A percentile compares a stretch with the other conserved stretches of the same genome.
Evolutionary conservation across 2,797 vertebrate genomes (phyloP).

Genomic region (Xenops minutus): DNA sequence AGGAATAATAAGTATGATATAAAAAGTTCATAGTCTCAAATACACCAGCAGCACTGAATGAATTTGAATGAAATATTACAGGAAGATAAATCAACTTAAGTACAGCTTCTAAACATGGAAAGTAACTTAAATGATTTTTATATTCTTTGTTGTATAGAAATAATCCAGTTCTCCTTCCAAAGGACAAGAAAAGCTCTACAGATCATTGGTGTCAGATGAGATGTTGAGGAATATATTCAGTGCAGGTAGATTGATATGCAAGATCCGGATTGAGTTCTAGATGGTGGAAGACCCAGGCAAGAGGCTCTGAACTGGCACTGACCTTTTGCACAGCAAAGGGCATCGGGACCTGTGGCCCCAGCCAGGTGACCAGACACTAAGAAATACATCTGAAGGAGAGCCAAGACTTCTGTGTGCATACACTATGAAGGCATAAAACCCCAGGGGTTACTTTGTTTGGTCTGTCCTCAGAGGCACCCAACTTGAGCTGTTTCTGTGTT

Average conservation of each 20-base stretch:
- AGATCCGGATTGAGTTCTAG: neutral
- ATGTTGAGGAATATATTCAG: neutral
- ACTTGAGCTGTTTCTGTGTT: neutral
- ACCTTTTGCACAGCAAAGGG: neutral
- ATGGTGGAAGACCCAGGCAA: neutral
- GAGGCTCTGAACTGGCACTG: neutral
- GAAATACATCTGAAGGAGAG: neutral
- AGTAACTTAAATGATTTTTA: neutral
- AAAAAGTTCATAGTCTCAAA: neutral
- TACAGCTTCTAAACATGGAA: neutral
- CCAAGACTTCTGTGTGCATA: neutral
- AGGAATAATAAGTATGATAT: neutral
- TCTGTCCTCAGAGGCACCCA: neutral
- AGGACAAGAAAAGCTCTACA: neutral
- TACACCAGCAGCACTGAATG: neutral
- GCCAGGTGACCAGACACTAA: rapidly evolving
- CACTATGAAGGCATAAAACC: neutral
- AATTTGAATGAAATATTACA: neutral
- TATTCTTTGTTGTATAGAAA: neutral
- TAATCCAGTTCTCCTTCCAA: neutral
- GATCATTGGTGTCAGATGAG: neutral
- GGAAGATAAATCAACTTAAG: neutral
- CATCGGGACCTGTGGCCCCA: neutral
- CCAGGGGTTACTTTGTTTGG: neutral
- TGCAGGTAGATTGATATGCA: neutral